Base-by-base conservation (phyloP, 2,888 invertebrate species). In the Eristalinus sepulchralis region DNA sequence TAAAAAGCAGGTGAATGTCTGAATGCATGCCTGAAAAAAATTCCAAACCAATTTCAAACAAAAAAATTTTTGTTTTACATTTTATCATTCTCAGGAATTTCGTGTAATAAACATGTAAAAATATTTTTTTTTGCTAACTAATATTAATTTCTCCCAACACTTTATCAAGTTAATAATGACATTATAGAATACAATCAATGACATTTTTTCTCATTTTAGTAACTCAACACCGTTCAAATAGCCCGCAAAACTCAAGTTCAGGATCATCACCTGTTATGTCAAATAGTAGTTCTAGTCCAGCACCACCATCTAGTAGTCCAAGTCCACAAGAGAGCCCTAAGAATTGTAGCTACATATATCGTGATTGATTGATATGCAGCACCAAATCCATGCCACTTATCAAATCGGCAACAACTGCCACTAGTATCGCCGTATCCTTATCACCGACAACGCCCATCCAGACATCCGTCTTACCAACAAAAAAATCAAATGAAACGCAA, bases 311-410 rank as follows among this genome's bases (percentile, higher is more conserved):
- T 87, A 93, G 93, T 90, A 93, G 93, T 89, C 93, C 93, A 89
- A 93, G 93, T 91, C 93, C 93, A 90, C 93, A 93, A 90, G 93
- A 93, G 90, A 93, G 93, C 91, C 93, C 93, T 88, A 93, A 93
- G 91, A 93, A 93, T 90, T 93, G 93, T 90, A 93, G 93, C 89
- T 93, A 93, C 89, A 93, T 93, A 90, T 93, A 93, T 90, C 92
- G 93, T 91, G 93, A 93, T 92, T 93, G 93, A 93, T 93, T 93
- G 92, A 92, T 92, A 92, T 92, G 92, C 89, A 92, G 92, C 89
- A 92, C 92, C 89, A 92, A 92, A 92, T 92, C 92, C 89, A 92
- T 92, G 92, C 92, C 92, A 89, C 90, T 91, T 90, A 92, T 92
- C 88, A 90, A 91, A 90, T 89, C 90, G 87, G 83, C 89, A 89